A percentile compares a stretch with the other conserved stretches of the same genome.
Evolutionary conservation across 53 echinoderm and acorn worm species (phyloP).

Genomic region (Astropecten irregularis): DNA sequence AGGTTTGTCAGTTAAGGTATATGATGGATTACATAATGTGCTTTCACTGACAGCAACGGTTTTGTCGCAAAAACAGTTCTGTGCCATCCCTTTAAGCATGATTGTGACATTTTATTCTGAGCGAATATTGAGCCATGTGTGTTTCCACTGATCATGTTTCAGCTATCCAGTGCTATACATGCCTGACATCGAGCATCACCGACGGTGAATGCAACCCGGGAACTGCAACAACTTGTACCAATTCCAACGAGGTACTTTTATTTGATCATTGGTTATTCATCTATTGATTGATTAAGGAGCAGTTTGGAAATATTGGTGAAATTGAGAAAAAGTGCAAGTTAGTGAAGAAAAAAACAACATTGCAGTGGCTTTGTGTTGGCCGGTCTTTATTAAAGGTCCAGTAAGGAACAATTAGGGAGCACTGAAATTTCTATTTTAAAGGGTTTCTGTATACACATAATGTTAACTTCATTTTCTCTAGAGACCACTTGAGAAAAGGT

Average conservation of each 20-base stretch:
- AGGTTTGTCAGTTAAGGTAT: too few species aligned
- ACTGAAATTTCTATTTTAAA: too few species aligned
- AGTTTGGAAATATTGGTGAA: neutral
- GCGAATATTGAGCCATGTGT: neutral
- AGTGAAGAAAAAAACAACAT: neutral
- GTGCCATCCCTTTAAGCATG: too few species aligned
- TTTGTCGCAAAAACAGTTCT: too few species aligned
- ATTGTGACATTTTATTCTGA: too few species aligned
- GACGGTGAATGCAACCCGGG: neutral
- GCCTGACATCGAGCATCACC: neutral
- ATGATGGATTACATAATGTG: too few species aligned
- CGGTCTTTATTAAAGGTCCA: too few species aligned
- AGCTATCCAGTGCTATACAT: conserved; percentile 1
- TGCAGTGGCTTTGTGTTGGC: neutral
- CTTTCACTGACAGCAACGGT: too few species aligned
- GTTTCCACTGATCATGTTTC: neutral
- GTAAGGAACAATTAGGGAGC: neutral
- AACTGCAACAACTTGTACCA: neutral
- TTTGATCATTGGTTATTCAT: neutral
- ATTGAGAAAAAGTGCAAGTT: neutral
- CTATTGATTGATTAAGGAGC: neutral
- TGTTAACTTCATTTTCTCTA: too few species aligned
- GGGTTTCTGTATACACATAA: too few species aligned
- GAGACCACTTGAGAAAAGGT: too few species aligned
- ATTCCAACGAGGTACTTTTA: neutral